These are phyloP conservation scores for Rafetus swinhoei DNA, from an alignment of 2,113 vertebrate species.

Conservation along the genomic window DNA sequence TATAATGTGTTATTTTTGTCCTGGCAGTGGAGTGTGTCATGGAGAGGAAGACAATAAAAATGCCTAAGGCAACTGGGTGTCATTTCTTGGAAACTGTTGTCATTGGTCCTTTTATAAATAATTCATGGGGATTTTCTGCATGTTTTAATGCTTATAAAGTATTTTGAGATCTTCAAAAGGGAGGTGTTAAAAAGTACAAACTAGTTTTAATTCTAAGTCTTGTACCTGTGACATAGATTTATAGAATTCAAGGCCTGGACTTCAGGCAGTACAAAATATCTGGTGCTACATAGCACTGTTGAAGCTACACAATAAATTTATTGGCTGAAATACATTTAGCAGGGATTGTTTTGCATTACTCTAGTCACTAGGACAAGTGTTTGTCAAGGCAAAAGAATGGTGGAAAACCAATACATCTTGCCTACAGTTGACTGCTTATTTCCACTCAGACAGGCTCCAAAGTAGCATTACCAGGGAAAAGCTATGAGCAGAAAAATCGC, in stretches of 20 bases:
- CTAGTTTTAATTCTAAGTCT: neutral
- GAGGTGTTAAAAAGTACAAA: neutral
- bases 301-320: neutral
- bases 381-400: neutral
- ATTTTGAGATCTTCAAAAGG: neutral
- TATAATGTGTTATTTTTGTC: neutral
- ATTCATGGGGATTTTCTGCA: neutral
- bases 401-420: fast-evolving
- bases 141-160: neutral
- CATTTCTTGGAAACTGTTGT: neutral
- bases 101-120: neutral
- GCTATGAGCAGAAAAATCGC: neutral
- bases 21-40: neutral
- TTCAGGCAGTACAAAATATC: neutral
- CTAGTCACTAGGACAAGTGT: neutral
- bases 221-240: neutral
- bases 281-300: neutral
- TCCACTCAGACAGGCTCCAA: neutral
- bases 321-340: neutral
- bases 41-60: slow-evolving; percentile 10
- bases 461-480: neutral
- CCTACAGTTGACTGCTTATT: neutral
- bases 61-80: neutral
- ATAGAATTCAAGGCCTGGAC: neutral
- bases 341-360: neutral